Evolutionary conservation across 2,113 vertebrate genomes (phyloP), one percentile per base, ranked within the genome.

Genomic region (Elgaria multicarinata): DNA sequence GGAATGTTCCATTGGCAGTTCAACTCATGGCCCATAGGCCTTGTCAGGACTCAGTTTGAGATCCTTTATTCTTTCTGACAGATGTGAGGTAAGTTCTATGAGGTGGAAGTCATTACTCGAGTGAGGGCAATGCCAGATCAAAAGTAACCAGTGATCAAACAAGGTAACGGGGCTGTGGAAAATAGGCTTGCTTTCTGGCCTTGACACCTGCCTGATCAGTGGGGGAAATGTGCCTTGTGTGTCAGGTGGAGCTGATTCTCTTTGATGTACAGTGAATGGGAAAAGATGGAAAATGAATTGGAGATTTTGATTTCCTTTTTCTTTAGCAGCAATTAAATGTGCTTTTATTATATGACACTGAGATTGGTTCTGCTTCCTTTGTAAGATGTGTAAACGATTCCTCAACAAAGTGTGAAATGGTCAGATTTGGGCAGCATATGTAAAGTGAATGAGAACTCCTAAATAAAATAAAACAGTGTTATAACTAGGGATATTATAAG

Each of bases 1-100:
- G 92, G 94, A 96, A 93, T 94, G 86, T 96, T 95, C 95, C 28
- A 85, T 96, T 96, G 96, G 96, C 96, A 97, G 97, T 94, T 89
- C 94, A 93, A 95, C 92, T 93, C 96, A 91, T 93, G 97, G 97
- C 97, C 96, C 95, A 96, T 95, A 94, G 97, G 96, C 96, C 95
- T 94, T 98, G 97, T 98, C 97, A 97, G 96, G 94, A 92, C 91
- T 92, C 96, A 96, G 96, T 95, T 96, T 98, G 98, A 98, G 96
- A 95, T 95, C 96, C 96, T 98, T 98, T 98, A 98, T 98, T 97
- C 97, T 44, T 91, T 85, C 89, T 98, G 98, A 98, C 98, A 98
- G 97, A 96, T 97, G 96, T 64, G 96, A 97, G 96, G 96, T 97
- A 96, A 93, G 95, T 97, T 97, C 96, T 95, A 91, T 42, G 39